Evolutionary conservation across 2,797 vertebrate genomes (phyloP).

Genomic region (Neopelma chrysocephalum): DNA sequence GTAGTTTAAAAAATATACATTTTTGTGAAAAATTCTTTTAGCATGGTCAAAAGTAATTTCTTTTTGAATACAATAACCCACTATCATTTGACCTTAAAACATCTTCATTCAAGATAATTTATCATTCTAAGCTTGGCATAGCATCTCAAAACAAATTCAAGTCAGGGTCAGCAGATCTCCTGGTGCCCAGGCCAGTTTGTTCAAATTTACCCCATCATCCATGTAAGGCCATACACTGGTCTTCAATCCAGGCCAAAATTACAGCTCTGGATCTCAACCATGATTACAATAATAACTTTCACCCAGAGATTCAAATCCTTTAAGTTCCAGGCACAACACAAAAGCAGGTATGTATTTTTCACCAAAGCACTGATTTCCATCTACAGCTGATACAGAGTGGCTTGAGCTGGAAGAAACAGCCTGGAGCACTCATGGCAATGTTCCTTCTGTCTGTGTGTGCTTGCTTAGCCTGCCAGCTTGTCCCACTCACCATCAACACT

Average conservation of each 20-base stretch:
- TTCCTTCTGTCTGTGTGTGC: background rate
- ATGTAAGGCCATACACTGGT: fast-evolving
- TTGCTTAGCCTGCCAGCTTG: background rate
- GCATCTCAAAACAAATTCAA: background rate
- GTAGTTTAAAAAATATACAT: background rate
- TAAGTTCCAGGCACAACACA: background rate
- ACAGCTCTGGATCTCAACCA: background rate
- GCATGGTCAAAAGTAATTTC: background rate
- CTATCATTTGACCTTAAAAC: background rate
- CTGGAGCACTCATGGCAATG: background rate
- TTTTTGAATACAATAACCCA: background rate
- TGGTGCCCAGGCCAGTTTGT: background rate
- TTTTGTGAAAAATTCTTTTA: background rate
- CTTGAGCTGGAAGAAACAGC: background rate
- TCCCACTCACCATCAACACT: background rate
- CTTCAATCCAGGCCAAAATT: background rate
- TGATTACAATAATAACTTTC: background rate
- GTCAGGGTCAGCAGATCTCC: background rate
- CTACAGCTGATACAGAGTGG: background rate
- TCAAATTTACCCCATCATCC: background rate
- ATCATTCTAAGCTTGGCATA: background rate
- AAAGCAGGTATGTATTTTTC: background rate
- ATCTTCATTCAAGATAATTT: background rate
- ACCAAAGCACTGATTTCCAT: background rate
- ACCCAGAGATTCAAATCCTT: background rate